Percentiles rank a stretch among this genome's conserved stretches.
Conservation (phyloP, 2,113 vertebrate genomes). For the Sinocyclocheilus anophthalmus region DNA sequence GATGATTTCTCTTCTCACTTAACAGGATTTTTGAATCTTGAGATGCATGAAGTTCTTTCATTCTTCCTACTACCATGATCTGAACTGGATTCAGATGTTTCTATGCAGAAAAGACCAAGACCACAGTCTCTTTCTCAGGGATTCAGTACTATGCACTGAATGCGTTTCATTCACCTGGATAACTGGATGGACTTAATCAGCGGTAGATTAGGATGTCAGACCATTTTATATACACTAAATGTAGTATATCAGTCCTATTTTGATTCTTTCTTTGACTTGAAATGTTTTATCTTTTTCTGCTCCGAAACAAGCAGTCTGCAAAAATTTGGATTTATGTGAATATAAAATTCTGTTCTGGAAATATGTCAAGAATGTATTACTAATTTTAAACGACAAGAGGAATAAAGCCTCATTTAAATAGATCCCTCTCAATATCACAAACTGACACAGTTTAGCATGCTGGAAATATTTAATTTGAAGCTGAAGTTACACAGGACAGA, state of each 20-base stretch:
- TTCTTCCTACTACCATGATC: background rate
- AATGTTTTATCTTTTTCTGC: too few relatives aligned
- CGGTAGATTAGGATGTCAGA: background rate
- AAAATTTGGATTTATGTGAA: background rate
- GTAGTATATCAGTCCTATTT: too few relatives aligned
- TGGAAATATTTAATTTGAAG: background rate
- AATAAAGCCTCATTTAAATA: background rate
- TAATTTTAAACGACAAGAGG: background rate
- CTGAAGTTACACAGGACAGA: background rate
- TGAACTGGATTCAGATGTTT: background rate
- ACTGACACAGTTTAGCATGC: too few relatives aligned
- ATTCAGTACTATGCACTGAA: conserved; percentile 33
- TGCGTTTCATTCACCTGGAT: background rate
- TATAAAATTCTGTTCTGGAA: background rate
- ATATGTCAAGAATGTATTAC: background rate
- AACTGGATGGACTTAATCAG: conserved; percentile 1
- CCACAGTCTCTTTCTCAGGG: conserved; percentile 41
- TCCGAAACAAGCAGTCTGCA: background rate
- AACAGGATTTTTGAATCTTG: background rate
- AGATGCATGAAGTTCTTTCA: too few relatives aligned
- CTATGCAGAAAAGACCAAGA: background rate
- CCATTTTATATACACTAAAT: background rate
- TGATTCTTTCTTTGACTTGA: too few relatives aligned
- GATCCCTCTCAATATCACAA: too few relatives aligned
- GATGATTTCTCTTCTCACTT: background rate